Evolutionary conservation across 2,888 invertebrate species (phyloP), one percentile per base, ranked within the genome.

Genomic region (Cistogaster globosa): DNA sequence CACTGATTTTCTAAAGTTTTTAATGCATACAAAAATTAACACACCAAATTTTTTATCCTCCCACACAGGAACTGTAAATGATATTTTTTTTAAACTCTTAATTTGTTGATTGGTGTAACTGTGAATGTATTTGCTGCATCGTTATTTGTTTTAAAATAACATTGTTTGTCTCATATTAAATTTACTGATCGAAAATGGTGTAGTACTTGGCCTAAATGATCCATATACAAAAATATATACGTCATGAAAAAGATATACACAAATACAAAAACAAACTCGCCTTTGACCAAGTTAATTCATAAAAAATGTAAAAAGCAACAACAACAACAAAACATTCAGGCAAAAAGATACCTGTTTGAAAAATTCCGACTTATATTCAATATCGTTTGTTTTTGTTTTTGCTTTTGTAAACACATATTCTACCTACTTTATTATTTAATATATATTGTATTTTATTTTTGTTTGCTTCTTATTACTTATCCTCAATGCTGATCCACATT

Each of bases 281-380:
- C 83, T 80, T 83, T 83, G 86, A 79, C 72, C 79, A 83, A 83
- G 67, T 76, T 75, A 71, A 69, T 26, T 72, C 26, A 63, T 67
- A 20, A 62, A 57, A 48, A 14, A 38, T 42, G 20, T 18, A 22
- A 6, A 5, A 62, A 38, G 16, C 12, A 62, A 62, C 5, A 75
- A 65, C 4, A 36, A 68, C 16, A 62, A 69, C 26, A 63, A 62
- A 42, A 82, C 74, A 32, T 20, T 57, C 32, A 48, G 51, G 18
- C 68, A 84, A 87, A 87, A 87, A 87, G 86, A 74, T 88, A 88
- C 88, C 89, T 89, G 88, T 87, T 88, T 88, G 88, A 87, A 79
- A 78, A 85, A 88, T 88, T 88, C 86, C 87, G 85, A 86, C 85
- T 68, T 81, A 55, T 67, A 45, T 65, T 63, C 18, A 42, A 14